phyloP scores from a whole-genome alignment of 2,888 invertebrate genomes.

The Fragum whitleyi region DNA sequence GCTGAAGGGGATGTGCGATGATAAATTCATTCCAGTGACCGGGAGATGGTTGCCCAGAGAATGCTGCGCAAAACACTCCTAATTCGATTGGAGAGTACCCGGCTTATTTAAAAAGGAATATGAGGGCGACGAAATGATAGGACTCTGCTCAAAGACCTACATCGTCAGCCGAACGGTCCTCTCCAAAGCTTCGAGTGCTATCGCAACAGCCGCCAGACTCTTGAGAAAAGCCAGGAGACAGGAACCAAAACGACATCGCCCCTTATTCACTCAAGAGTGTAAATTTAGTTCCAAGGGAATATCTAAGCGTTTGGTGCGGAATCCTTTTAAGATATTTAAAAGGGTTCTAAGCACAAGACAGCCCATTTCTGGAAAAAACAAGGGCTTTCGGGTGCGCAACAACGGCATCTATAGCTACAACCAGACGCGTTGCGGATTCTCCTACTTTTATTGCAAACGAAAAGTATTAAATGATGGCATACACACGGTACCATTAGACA shows the following conservation, averaged over 20 bases:
- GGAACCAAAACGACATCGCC: too few species aligned
- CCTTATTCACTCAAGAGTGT: neutral
- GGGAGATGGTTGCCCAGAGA: constrained; percentile 38
- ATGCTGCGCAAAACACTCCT: constrained; percentile 45
- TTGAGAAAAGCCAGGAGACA: too few species aligned
- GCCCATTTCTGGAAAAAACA: constrained; percentile 19
- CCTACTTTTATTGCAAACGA: constrained; percentile 47
- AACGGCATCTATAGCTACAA: constrained; percentile 35
- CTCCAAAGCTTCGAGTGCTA: too few species aligned
- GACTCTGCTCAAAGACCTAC: constrained; percentile 8
- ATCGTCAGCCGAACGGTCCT: too few species aligned
- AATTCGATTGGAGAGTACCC: constrained; percentile 38
- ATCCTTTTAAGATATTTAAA: constrained; percentile 30
- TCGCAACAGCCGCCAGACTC: too few species aligned
- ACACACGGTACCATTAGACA: constrained; percentile 34
- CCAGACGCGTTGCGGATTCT: constrained; percentile 34
- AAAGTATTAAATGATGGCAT: constrained; percentile 39
- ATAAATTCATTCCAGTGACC: constrained; percentile 33
- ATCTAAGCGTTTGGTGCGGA: constrained; percentile 25
- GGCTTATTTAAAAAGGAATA: constrained; percentile 41
- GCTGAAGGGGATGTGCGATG: constrained; percentile 45
- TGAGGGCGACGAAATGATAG: constrained; percentile 29
- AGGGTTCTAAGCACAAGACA: constrained; percentile 20
- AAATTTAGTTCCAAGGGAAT: constrained; percentile 50
- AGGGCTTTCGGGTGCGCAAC: constrained; percentile 39